These are phyloP conservation scores for Micrasema longulum DNA, from an alignment of 1,140 invertebrate genomes.

Conservation along the genomic window DNA sequence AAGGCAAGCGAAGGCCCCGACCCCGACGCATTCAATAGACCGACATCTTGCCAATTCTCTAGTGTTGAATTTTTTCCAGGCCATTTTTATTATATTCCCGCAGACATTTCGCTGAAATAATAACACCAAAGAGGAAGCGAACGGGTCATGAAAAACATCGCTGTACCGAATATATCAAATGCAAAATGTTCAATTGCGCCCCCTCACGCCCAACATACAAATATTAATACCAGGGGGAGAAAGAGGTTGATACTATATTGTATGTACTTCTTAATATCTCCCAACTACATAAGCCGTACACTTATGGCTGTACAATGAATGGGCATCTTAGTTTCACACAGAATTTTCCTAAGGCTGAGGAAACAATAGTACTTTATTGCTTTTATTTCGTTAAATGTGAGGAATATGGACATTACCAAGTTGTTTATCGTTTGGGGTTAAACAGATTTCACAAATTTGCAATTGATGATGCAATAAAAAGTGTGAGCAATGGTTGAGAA, in stretches of 20 bases:
- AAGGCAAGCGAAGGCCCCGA: background rate
- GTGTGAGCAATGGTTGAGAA: no score
- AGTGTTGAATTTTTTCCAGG: conserved; percentile 39
- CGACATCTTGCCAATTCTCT: conserved; percentile 48
- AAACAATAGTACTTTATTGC: conserved; percentile 28
- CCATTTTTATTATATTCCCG: conserved; percentile 50
- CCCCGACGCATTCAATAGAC: conserved; percentile 44
- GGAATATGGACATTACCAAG: conserved; percentile 12
- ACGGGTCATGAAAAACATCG: conserved; percentile 38
- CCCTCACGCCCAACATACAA: background rate
- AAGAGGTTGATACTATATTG: background rate
- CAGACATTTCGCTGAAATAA: conserved; percentile 50
- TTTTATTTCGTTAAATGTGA: conserved; percentile 26
- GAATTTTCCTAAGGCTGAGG: background rate
- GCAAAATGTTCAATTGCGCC: conserved; percentile 20
- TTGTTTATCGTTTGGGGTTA: no score
- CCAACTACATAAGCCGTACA: no score
- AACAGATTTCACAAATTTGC: no score
- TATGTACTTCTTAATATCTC: background rate
- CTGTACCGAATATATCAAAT: conserved; percentile 34
- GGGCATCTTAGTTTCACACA: conserved; percentile 10
- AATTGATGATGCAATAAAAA: no score
- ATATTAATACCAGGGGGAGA: background rate
- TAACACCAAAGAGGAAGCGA: conserved; percentile 42
- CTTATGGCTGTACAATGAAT: background rate